Evolutionary conservation across 2,797 vertebrate genomes (phyloP).

Genomic region (Nothura maculosa): DNA sequence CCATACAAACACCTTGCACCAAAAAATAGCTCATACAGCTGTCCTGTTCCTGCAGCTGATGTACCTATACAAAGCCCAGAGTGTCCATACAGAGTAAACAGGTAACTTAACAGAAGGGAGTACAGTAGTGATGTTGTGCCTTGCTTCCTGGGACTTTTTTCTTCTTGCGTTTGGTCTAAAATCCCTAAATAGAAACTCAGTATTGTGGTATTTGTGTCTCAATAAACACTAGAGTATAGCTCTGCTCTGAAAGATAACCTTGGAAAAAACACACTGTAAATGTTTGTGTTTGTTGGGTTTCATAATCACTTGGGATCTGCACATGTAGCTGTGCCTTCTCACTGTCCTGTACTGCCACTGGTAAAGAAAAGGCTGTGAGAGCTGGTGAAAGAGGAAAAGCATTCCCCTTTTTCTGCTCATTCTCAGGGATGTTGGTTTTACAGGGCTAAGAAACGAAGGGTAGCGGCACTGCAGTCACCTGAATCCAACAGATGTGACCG

Average conservation of each 20-base stretch:
- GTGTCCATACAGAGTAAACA: accelerated
- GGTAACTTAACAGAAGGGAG: not conserved
- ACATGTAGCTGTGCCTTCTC: not conserved
- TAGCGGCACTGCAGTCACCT: constrained; percentile 51
- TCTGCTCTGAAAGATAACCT: not conserved
- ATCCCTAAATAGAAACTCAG: not conserved
- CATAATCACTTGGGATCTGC: not conserved
- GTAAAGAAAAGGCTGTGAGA: not conserved
- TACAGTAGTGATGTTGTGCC: accelerated
- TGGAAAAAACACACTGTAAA: not conserved
- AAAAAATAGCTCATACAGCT: not conserved
- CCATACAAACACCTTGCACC: not conserved
- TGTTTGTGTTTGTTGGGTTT: not conserved
- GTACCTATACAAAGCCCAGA: not conserved
- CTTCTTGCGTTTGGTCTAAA: not conserved
- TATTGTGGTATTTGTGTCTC: not conserved
- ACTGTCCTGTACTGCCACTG: not conserved
- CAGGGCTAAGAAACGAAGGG: not conserved
- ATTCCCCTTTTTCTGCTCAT: not conserved
- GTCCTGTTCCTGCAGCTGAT: not conserved
- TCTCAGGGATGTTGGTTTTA: not conserved
- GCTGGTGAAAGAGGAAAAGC: not conserved
- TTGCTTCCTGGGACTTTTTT: not conserved
- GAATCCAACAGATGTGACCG: constrained; percentile 36
- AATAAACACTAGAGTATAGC: not conserved